Evolutionary conservation across 2,113 vertebrate genomes (phyloP).

Genomic region (Strix uralensis): DNA sequence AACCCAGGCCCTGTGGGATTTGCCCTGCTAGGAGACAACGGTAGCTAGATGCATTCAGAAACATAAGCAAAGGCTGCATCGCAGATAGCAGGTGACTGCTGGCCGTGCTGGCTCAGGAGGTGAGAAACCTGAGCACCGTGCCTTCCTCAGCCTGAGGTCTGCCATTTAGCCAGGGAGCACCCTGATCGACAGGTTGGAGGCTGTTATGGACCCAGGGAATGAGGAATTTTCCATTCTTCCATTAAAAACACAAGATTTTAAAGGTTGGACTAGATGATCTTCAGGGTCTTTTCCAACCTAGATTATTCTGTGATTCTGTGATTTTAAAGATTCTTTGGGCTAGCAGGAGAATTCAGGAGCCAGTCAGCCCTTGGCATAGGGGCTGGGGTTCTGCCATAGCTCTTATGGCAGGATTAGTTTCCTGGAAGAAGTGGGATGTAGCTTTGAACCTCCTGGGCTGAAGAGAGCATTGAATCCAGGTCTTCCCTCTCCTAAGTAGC

Average conservation of each 20-base stretch:
- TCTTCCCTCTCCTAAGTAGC: not conserved
- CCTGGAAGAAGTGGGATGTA: not conserved
- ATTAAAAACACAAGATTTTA: not conserved
- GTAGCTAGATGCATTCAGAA: not conserved
- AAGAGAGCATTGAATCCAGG: not conserved
- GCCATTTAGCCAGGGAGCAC: not conserved
- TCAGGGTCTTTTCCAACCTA: too few species aligned
- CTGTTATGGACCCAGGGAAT: not conserved
- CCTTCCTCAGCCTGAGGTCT: not conserved
- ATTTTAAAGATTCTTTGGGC: not conserved
- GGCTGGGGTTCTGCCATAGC: fast-evolving
- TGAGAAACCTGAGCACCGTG: not conserved
- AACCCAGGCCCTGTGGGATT: not conserved
- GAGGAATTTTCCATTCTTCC: not conserved
- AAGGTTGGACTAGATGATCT: too few species aligned
- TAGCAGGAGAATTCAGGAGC: not conserved
- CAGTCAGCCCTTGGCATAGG: not conserved
- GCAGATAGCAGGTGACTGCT: not conserved
- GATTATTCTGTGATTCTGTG: too few species aligned
- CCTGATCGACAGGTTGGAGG: fast-evolving
- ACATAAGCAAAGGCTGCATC: not conserved
- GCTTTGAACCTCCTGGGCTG: not conserved
- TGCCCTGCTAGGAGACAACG: fast-evolving
- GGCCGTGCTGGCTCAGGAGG: not conserved
- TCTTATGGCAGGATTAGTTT: not conserved